phyloP scores from a whole-genome alignment of 2,797 vertebrate genomes.

The Myotis vivesi region DNA sequence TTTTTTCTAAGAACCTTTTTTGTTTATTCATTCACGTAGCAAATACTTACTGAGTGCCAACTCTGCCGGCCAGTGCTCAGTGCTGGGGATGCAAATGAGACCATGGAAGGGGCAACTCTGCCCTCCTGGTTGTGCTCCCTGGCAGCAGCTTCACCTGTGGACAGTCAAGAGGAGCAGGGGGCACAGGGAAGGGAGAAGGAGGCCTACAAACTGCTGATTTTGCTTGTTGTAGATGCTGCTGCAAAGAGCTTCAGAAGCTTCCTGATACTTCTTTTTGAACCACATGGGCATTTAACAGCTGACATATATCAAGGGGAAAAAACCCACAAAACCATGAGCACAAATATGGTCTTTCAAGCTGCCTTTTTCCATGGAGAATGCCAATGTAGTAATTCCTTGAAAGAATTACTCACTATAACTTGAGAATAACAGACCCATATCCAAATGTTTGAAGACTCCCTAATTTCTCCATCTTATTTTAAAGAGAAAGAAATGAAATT shows the following conservation, averaged over 20 bases:
- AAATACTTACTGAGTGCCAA: not conserved
- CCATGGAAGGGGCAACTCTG: not conserved
- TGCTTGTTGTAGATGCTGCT: not conserved
- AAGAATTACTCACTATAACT: not conserved
- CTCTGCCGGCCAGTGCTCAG: not conserved
- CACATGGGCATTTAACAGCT: not conserved
- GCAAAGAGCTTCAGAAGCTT: not conserved
- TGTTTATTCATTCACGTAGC: not conserved
- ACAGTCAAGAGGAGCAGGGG: not conserved
- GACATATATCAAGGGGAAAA: conserved; percentile 11
- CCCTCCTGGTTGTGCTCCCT: not conserved
- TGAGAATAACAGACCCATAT: not conserved
- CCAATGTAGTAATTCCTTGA: not conserved
- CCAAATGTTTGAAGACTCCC: not conserved
- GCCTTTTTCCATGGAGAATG: not conserved
- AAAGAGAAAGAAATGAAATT: conserved; percentile 31
- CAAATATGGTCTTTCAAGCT: not conserved
- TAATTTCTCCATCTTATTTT: not conserved
- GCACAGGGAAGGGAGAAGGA: not conserved
- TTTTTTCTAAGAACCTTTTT: not conserved
- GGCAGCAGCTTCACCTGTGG: not conserved
- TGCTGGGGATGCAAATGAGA: not conserved
- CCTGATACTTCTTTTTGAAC: not conserved
- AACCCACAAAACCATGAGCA: not conserved
- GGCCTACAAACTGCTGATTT: not conserved